phyloP scores from a whole-genome alignment of 1,140 invertebrate species.

The Tigriopus japonicus region DNA sequence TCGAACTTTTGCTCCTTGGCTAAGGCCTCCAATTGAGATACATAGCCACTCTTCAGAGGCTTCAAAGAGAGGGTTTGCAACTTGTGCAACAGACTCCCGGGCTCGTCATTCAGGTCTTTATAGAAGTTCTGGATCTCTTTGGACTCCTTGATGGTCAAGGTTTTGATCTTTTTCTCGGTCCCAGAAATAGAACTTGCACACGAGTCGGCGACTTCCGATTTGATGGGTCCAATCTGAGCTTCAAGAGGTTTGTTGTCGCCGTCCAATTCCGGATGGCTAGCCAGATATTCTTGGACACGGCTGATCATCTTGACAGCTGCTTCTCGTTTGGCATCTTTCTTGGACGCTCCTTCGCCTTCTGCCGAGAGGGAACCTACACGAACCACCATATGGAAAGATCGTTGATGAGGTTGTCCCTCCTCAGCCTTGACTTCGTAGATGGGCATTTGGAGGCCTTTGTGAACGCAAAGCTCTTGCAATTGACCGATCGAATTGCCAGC shows the following conservation, averaged over 20 bases:
- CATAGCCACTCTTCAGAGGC: constrained; percentile 36
- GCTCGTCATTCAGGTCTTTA: not conserved
- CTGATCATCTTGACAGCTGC: constrained; percentile 1
- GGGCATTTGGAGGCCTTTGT: constrained; percentile 1
- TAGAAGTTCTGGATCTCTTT: not conserved
- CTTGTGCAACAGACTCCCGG: not conserved
- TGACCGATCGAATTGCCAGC: not conserved
- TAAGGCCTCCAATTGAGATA: constrained; percentile 71
- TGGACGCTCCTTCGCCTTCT: not conserved
- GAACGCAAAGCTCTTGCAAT: constrained; percentile 10
- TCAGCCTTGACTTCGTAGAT: not conserved
- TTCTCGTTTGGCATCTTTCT: constrained; percentile 11
- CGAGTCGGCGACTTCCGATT: not conserved
- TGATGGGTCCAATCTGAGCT: not conserved
- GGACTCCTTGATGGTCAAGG: not conserved
- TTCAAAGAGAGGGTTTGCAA: not conserved
- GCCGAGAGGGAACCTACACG: not conserved
- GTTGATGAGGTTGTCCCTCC: constrained; percentile 1
- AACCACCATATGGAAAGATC: not conserved
- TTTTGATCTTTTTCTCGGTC: not conserved
- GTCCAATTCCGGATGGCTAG: not conserved
- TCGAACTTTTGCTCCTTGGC: constrained; percentile 73
- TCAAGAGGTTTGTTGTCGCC: not conserved
- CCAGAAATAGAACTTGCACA: not conserved
- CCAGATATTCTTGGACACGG: not conserved